phyloP scores from a whole-genome alignment of 2,888 invertebrate species.

The Plebejus melissa region DNA sequence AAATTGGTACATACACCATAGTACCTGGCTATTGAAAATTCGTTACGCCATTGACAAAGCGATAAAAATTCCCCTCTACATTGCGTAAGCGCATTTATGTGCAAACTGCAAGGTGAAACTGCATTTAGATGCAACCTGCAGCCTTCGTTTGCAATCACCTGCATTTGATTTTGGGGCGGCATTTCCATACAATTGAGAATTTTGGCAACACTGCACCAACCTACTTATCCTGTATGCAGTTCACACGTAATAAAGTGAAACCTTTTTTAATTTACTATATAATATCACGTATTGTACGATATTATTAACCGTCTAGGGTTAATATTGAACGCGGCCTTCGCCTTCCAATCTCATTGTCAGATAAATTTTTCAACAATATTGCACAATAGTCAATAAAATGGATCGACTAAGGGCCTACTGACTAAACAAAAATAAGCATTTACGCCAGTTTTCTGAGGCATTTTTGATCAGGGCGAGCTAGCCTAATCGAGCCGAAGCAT shows the following conservation, averaged over 20 bases:
- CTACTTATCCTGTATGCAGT: neutral
- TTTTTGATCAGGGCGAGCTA: no score
- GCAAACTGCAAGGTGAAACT: constrained; percentile 4
- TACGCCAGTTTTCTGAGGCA: no score
- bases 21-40: neutral
- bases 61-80: neutral
- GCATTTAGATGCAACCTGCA: neutral
- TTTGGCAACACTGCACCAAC: neutral
- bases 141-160: constrained; percentile 2
- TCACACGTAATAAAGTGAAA: neutral
- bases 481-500: no score
- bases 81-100: neutral
- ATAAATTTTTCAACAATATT: no score
- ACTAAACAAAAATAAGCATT: no score
- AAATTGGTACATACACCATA: neutral
- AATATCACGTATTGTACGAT: no score
- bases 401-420: no score
- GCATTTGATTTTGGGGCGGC: neutral
- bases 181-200: neutral
- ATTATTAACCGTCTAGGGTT: no score
- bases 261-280: no score
- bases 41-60: neutral
- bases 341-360: no score
- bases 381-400: no score
- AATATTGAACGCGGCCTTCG: no score